These are phyloP conservation scores for Ephialtes manifestator DNA, from an alignment of 2,888 invertebrate genomes.

Conservation along the genomic window DNA sequence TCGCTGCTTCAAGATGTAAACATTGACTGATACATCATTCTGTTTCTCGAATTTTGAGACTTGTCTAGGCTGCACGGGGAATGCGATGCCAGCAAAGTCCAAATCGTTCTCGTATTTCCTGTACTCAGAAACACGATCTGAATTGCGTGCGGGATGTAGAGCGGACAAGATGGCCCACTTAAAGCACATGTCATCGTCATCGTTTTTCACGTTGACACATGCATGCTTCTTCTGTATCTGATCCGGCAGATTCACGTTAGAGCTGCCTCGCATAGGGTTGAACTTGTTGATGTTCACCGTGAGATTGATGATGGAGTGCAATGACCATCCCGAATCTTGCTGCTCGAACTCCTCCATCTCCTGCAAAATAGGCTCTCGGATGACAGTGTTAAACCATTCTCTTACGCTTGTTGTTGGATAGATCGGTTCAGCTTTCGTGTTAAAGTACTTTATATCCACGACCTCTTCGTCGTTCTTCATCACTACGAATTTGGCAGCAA, in stretches of 20 bases:
- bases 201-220: constrained; percentile 62
- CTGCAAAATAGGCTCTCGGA: constrained; percentile 65
- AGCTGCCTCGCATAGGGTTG: constrained; percentile 70
- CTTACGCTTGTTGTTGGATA: constrained; percentile 68
- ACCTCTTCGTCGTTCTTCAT: constrained; percentile 60
- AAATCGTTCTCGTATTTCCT: constrained; percentile 50
- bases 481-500: constrained; percentile 69
- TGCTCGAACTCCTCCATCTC: constrained; percentile 75
- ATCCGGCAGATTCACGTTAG: constrained; percentile 68
- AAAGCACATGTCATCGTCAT: constrained; percentile 74
- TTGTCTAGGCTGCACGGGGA: constrained; percentile 70
- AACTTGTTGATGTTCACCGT: constrained; percentile 74
- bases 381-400: constrained; percentile 70
- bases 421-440: constrained; percentile 71
- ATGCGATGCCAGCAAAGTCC: constrained; percentile 69
- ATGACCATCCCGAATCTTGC: constrained; percentile 72
- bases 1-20: constrained; percentile 33
- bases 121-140: constrained; percentile 62
- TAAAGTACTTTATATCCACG: constrained; percentile 73
- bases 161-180: constrained; percentile 74
- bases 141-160: constrained; percentile 66
- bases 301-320: constrained; percentile 70
- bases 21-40: constrained; percentile 69
- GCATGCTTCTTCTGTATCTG: constrained; percentile 24
- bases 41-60: constrained; percentile 71